These are phyloP conservation scores for Dipodomys spectabilis DNA, from an alignment of 2,113 vertebrate species.

Conservation along the genomic window DNA sequence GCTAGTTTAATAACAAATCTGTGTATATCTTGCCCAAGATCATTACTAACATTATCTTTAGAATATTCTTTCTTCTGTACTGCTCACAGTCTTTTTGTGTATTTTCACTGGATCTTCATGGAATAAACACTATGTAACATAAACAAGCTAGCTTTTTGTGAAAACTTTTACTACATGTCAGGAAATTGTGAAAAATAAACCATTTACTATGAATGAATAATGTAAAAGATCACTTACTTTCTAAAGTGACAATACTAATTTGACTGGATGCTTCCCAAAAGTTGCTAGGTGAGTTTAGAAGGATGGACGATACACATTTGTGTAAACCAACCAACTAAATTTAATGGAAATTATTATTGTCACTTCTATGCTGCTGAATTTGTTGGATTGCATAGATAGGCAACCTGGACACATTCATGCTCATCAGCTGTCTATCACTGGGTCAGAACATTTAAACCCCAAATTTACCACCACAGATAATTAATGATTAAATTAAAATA, in stretches of 20 bases:
- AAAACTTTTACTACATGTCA: constrained; percentile 14
- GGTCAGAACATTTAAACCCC: neutral
- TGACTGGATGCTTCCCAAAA: constrained; percentile 17
- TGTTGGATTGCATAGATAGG: neutral
- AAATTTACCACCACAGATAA: neutral
- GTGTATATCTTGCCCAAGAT: neutral
- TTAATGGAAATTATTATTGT: neutral
- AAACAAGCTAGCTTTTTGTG: constrained; percentile 46
- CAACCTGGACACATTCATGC: neutral
- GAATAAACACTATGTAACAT: constrained; percentile 16
- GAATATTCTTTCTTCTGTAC: neutral
- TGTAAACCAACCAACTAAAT: neutral
- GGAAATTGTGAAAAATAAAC: neutral
- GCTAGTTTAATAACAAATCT: neutral
- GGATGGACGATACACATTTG: neutral
- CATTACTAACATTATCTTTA: neutral
- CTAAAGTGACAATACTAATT: constrained; percentile 20
- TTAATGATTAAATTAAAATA: neutral
- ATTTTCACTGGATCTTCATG: neutral
- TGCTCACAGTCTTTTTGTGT: too few species aligned
- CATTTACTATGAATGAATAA: constrained; percentile 20
- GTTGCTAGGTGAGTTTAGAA: neutral
- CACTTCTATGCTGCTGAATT: neutral
- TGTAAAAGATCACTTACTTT: neutral
- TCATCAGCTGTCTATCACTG: neutral